Base-by-base conservation (phyloP, 2,888 invertebrate genomes). In the Ferdinandea cuprea region DNA sequence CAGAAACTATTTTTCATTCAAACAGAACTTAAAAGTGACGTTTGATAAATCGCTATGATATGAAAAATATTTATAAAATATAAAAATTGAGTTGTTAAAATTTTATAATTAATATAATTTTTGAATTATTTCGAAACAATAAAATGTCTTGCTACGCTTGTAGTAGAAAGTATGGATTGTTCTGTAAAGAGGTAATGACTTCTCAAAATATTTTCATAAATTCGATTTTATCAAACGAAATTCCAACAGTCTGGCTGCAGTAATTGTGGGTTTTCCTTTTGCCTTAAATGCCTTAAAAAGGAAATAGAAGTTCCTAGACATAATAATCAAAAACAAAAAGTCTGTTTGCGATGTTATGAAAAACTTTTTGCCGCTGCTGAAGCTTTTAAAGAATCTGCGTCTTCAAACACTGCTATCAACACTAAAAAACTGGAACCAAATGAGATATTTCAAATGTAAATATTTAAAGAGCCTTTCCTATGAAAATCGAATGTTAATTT, bases 251-350 rank as follows among this genome's bases (percentile, higher is more conserved):
- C 93, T 91, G 96, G 95, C 17, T 97, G 97, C 89, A 94, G 96
- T 44, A 93, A 93, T 87, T 97, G 97, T 91, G 96, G 96, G 30
- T 95, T 95, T 91, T 95, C 96, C 52, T 96, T 94, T 91, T 97
- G 97, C 89, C 93, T 93, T 77, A 96, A 95, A 90, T 97, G 97
- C 89, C 91, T 97, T 54, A 93, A 94, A 86, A 93, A 95, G 86
- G 95, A 95, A 90, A 91, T 93, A 78, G 93, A 93, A 87, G 91
- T 96, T 74, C 92, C 94, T 8, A 94, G 93, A 88, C 92, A 93
- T 4, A 87, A 86, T 9, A 92, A 93, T 86, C 91, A 92, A 50
- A 93, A 94, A 87, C 92, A 93, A 65, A 94, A 94, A 90, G 95
- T 96, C 56, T 94, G 94, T 87, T 91, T 92, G 81, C 92, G 88